Conservation (phyloP, 2,888 invertebrate species). For the Perizoma affinitatum region DNA sequence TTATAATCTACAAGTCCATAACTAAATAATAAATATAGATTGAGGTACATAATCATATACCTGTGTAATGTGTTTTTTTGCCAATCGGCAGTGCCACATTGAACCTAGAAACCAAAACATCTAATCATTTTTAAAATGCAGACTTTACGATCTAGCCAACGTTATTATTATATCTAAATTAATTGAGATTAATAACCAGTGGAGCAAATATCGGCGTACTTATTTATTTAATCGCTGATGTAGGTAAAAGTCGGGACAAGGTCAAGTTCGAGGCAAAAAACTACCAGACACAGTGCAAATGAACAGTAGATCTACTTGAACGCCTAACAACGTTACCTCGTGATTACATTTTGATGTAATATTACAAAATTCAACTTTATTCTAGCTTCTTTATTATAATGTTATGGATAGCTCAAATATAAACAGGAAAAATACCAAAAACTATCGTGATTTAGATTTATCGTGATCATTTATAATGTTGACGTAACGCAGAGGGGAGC, state of each 20-base stretch:
- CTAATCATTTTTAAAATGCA: slow-evolving; percentile 29
- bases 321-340: too few species aligned
- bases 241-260: slow-evolving; percentile 60
- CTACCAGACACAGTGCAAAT: slow-evolving; percentile 38
- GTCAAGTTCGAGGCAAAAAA: slow-evolving; percentile 51
- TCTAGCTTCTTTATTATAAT: too few species aligned
- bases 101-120: slow-evolving; percentile 30
- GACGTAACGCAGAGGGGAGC: too few species aligned
- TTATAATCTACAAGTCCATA: slow-evolving; percentile 2
- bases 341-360: too few species aligned
- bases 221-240: slow-evolving; percentile 54
- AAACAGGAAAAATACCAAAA: too few species aligned
- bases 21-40: slow-evolving; percentile 11
- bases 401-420: too few species aligned
- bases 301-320: slow-evolving; percentile 38
- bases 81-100: slow-evolving; percentile 34
- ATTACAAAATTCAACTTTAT: too few species aligned
- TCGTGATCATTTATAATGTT: too few species aligned
- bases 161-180: slow-evolving; percentile 51
- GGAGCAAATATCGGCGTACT: slow-evolving; percentile 45
- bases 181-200: slow-evolving; percentile 52
- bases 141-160: slow-evolving; percentile 23
- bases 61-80: too few species aligned
- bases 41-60: slow-evolving; percentile 23
- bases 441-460: too few species aligned